These are phyloP conservation scores for Ceuthmochares aereus DNA, from an alignment of 2,113 vertebrate genomes.

Conservation along the genomic window DNA sequence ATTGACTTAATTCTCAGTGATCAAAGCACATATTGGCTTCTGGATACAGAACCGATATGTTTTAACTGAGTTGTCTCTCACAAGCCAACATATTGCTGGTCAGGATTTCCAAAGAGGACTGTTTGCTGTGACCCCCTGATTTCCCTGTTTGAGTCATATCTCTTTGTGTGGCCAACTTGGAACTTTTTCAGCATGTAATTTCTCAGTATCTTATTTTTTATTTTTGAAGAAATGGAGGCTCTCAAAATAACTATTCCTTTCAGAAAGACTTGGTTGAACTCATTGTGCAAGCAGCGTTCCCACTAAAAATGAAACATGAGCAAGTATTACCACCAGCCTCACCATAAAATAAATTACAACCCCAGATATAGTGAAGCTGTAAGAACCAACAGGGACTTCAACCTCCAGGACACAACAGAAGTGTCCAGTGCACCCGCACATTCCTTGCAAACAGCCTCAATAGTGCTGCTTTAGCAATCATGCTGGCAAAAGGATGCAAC, in stretches of 20 bases:
- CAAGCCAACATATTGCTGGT: neutral
- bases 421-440: too few relatives aligned
- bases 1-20: neutral
- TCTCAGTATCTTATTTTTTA: neutral
- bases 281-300: neutral
- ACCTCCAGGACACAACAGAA: neutral
- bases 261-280: neutral
- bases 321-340: neutral
- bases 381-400: neutral
- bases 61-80: neutral
- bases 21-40: neutral
- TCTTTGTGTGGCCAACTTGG: neutral
- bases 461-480: rapidly evolving
- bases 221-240: neutral
- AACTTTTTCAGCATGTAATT: neutral
- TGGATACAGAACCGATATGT: neutral
- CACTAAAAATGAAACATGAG: neutral
- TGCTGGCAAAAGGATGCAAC: rapidly evolving
- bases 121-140: too few relatives aligned
- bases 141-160: too few relatives aligned
- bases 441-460: neutral
- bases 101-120: neutral
- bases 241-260: neutral
- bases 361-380: rapidly evolving
- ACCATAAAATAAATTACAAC: neutral